Evolutionary conservation across 2,113 vertebrate genomes (phyloP).

Genomic region (Dasyurus viverrinus): DNA sequence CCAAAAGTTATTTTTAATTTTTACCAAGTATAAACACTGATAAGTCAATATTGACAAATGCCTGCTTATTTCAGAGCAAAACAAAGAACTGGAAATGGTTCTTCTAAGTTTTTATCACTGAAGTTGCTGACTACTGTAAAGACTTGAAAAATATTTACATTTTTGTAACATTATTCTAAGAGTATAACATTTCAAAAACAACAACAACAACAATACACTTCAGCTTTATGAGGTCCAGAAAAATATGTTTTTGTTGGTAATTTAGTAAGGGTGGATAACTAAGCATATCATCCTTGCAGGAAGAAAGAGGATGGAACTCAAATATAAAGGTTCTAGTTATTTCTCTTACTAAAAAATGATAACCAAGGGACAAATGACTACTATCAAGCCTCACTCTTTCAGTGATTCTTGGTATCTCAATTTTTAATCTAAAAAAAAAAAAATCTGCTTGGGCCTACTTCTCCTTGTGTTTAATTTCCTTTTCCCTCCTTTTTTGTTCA

Average conservation of each 20-base stretch:
- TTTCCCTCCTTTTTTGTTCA: neutral
- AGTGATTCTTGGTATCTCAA: neutral
- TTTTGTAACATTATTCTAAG: neutral
- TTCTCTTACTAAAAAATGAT: neutral
- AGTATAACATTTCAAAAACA: neutral
- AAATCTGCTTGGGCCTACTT: neutral
- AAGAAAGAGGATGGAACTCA: neutral
- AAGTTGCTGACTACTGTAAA: conserved; percentile 4
- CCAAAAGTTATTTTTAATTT: conserved; percentile 19
- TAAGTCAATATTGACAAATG: conserved; percentile 3
- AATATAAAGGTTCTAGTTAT: neutral
- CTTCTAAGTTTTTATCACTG: conserved; percentile 36
- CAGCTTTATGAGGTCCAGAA: neutral
- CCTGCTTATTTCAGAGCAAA: conserved; percentile 32
- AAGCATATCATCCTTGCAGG: neutral
- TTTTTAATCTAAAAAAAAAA: neutral
- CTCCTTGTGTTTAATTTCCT: neutral
- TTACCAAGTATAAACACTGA: conserved; percentile 32
- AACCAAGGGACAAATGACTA: neutral
- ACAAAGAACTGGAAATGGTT: conserved; percentile 7
- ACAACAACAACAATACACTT: neutral
- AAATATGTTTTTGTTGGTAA: neutral
- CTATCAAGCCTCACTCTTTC: neutral
- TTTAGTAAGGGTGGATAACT: neutral
- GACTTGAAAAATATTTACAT: neutral